Conservation (phyloP, 2,888 invertebrate genomes). For the Aporophyla lueneburgensis region DNA sequence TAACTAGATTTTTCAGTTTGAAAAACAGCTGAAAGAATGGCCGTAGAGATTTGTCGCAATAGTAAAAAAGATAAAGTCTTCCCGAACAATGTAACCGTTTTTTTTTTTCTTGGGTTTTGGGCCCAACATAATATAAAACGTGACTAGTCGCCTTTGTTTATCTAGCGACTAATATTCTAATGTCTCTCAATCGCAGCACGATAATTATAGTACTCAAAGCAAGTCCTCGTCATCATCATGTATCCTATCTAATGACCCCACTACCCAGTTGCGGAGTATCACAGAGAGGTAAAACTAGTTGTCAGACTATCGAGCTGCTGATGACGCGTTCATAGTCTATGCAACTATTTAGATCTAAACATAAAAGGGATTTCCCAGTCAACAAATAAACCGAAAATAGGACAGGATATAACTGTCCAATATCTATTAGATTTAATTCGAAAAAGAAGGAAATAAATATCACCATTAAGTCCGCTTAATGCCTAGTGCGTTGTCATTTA, state of each 20-base stretch:
- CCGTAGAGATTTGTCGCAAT: too few species aligned
- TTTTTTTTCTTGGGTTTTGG: too few species aligned
- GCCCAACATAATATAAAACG: too few species aligned
- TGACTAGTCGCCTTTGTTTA: too few species aligned
- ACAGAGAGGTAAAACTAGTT: not conserved
- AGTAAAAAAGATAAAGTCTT: too few species aligned
- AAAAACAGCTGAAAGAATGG: too few species aligned
- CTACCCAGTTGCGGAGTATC: too few species aligned
- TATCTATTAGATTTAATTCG: slow-evolving; percentile 60
- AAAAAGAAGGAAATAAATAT: slow-evolving; percentile 56
- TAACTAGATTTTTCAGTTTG: too few species aligned
- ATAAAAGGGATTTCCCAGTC: slow-evolving; percentile 19
- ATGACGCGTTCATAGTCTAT: too few species aligned
- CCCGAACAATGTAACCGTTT: too few species aligned
- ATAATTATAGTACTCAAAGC: not conserved
- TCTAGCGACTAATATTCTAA: not conserved
- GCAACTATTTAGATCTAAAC: not conserved
- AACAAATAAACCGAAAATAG: slow-evolving; percentile 47
- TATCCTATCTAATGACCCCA: not conserved
- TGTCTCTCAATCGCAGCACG: not conserved
- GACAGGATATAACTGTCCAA: slow-evolving; percentile 41
- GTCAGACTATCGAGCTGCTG: too few species aligned
- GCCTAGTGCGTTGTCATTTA: slow-evolving; percentile 55
- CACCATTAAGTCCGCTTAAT: slow-evolving; percentile 57
- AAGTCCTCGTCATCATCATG: not conserved